Evolutionary conservation across 2,888 invertebrate genomes (phyloP), one percentile per base, ranked within the genome.

Genomic region (Drosophila mettleri): DNA sequence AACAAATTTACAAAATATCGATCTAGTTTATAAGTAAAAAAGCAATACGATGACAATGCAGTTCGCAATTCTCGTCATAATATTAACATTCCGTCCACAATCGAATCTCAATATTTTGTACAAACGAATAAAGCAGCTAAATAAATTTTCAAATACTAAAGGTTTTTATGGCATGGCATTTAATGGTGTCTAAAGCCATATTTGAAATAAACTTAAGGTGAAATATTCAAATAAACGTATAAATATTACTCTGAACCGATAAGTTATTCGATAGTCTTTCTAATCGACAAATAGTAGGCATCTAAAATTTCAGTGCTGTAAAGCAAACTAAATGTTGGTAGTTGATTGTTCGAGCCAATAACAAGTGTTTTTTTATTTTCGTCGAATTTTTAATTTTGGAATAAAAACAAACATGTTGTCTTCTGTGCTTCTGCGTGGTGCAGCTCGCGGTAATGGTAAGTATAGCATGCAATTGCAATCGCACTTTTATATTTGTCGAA

Each of bases 371-470:
- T 59, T 46, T 49, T 69, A 67, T 61, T 63, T 69, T 74, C 31
- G 22, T 27, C 59, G 38, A 78, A 78, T 64, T 70, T 62, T 48
- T 9, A 43, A 20, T 48, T 51, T 61, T 41, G 10, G 24, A 34
- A 20, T 36, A 34, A 59, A 36, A 59, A 46, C 59, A 54, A 65
- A 38, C 29, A 83, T 69, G 51, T 86, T 91, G 91, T 87, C 91
- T 12, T 72, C 90, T 31, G 18, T 90, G 48, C 24, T 90, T 31
- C 60, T 91, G 18, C 89, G 91, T 68, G 88, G 89, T 68, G 85
- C 85, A 34, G 66, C 70, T 62, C 91, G 88, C 66, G 61, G 87
- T 49, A 91, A 88, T 86, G 86, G 91, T 91, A 77, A 45, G 60
- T 66, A 63, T 34, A 22, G 1, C 3, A 22, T 31, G 20, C 20